Conservation (phyloP, 2,797 vertebrate genomes). For the Thaleichthys pacificus region DNA sequence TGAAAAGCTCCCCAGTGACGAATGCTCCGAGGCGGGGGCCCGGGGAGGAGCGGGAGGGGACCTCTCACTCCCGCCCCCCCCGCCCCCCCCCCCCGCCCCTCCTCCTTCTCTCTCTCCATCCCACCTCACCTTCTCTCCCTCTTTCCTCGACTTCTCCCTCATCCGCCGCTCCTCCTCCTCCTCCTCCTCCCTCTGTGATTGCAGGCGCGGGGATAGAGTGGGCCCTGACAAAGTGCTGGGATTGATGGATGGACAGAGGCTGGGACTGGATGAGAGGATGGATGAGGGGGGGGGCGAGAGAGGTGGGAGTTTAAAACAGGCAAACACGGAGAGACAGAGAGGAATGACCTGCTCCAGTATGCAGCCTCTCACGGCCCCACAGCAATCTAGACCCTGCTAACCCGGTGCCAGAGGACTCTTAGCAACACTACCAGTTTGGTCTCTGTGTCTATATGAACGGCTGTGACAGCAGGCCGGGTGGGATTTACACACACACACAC, state of each 20-base stretch:
- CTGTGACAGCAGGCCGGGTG: slow-evolving; percentile 75
- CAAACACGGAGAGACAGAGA: slow-evolving; percentile 99
- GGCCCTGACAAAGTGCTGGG: slow-evolving; percentile 94
- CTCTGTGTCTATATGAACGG: slow-evolving; percentile 69
- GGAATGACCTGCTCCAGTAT: slow-evolving; percentile 93
- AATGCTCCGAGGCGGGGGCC: slow-evolving; percentile 27
- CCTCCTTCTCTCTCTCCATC: slow-evolving; percentile 13
- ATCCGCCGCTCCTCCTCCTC: slow-evolving; percentile 14
- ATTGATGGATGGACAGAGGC: slow-evolving; percentile 98
- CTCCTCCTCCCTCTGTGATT: slow-evolving; percentile 75
- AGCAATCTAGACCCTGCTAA: slow-evolving; percentile 96
- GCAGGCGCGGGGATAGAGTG: slow-evolving; percentile 88
- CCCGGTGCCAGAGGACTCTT: slow-evolving; percentile 81
- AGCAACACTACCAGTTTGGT: slow-evolving; percentile 82
- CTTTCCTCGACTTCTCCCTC: slow-evolving; percentile 37
- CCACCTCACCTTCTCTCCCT: slow-evolving; percentile 43
- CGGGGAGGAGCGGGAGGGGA: slow-evolving; percentile 29
- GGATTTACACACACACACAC: slow-evolving; percentile 68
- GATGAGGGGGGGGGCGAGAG: slow-evolving; percentile 80
- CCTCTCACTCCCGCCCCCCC: slow-evolving; percentile 18
- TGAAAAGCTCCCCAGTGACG: slow-evolving; percentile 82
- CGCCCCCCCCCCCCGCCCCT: not conserved
- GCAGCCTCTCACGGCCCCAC: slow-evolving; percentile 85
- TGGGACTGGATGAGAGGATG: slow-evolving; percentile 96
- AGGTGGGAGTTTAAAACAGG: slow-evolving; percentile 93